Conservation (phyloP, 2,797 vertebrate genomes). For the Malacoctenus gilli region DNA sequence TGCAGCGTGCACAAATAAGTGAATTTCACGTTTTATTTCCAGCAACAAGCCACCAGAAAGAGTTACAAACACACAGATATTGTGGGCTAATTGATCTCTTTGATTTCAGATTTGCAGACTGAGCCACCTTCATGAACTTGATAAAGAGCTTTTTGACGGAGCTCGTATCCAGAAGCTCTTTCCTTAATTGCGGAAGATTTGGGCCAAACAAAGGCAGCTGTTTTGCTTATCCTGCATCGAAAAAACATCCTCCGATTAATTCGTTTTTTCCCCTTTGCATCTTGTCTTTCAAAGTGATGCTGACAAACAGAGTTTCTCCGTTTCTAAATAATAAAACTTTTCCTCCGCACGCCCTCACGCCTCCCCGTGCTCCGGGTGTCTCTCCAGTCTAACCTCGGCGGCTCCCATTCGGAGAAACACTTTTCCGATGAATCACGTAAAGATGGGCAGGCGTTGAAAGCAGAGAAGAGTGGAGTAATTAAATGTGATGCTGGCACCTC, state of each 20-base stretch:
- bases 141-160: neutral
- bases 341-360: neutral
- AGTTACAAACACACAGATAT: neutral
- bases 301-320: neutral
- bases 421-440: conserved; percentile 24
- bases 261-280: neutral
- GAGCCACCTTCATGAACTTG: neutral
- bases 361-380: neutral
- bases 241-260: neutral
- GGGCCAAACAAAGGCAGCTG: neutral
- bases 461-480: conserved; percentile 20
- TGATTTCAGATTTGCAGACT: neutral
- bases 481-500: conserved; percentile 6
- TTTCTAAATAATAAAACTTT: neutral
- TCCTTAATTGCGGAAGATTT: neutral
- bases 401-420: conserved; percentile 15
- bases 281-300: neutral
- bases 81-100: neutral
- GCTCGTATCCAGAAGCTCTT: neutral
- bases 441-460: conserved; percentile 25
- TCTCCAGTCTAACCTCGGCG: conserved; percentile 2
- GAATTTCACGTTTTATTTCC: conserved; percentile 14
- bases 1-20: conserved; percentile 10
- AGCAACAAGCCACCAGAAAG: neutral
- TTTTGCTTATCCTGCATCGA: conserved; percentile 1